Base-by-base conservation (phyloP, 2,113 vertebrate genomes). In the Furnarius figulus region DNA sequence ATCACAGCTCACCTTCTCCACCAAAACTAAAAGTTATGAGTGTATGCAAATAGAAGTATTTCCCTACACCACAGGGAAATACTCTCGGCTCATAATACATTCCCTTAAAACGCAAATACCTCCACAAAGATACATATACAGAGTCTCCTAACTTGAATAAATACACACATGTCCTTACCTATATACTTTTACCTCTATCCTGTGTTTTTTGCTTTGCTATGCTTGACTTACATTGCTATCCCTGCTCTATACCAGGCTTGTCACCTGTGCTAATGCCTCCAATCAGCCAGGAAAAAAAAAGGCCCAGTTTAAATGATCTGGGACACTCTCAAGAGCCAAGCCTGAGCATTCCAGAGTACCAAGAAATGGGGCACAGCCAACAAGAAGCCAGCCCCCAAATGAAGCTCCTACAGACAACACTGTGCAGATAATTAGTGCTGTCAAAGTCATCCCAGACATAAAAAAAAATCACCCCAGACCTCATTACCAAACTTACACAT, bases 371-470 rank as follows among this genome's bases (percentile, higher is more conserved):
- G 55, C 47, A 8, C 49, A 86, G 58, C 28, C 76, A 72, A 22
- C 2, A 3, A 78, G 75, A 58, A 95, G 47, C 70, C 53, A 77
- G 12, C 25, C 56, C 6, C 2, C 31, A n/a, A 25, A 46, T 0
- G 2, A 52, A 73, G 63, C 25, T 68, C 58, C 71, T 50, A 8
- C 62, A 53, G 23, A 15, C 0, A 0, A 33, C 1, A 0, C 17
- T 16, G 42, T 16, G 15, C 46, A 50, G 30, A 47, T 63, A 72
- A 56, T 82, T 85, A 52, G 71, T 1, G 27, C 58, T 33, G 28
- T 47, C 21, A 8, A 85, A 91, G 66, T 42, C 18, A 46, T 27
- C 59, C 49, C 47, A n/a, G 40, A 50, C 55, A 37, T 14, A 6
- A 63, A 17, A 49, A 15, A 52, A 59, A 37, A 30, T 6, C 63